A percentile compares a stretch with the other conserved stretches of the same genome.
Evolutionary conservation across 2,888 invertebrate genomes (phyloP).

Genomic region (Machimus atricapillus): DNA sequence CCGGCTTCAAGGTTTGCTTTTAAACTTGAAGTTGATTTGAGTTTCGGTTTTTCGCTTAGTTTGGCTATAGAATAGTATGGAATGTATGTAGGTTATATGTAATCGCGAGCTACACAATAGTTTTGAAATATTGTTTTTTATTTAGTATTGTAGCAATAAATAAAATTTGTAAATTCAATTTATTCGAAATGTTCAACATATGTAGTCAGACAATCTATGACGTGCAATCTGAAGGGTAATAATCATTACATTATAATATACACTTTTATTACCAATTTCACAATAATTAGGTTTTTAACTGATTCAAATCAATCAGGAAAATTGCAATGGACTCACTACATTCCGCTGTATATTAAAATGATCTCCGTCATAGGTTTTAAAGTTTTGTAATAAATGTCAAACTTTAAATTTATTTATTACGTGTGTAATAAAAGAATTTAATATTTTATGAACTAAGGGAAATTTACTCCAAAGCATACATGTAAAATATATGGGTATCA

Average conservation of each 20-base stretch:
- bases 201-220: too few relatives aligned
- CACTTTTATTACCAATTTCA: not conserved
- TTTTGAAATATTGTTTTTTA: not conserved
- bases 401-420: not conserved
- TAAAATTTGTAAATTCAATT: not conserved
- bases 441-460: not conserved
- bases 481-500: not conserved
- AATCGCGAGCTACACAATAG: not conserved
- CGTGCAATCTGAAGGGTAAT: too few relatives aligned
- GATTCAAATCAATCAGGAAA: not conserved
- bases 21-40: slow-evolving; percentile 49
- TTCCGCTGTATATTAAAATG: too few relatives aligned
- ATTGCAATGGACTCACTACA: not conserved
- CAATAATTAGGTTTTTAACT: not conserved
- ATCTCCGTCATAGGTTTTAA: too few relatives aligned
- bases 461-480: not conserved
- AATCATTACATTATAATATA: not conserved
- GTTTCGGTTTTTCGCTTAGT: not conserved
- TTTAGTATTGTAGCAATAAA: not conserved
- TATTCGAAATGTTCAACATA: too few relatives aligned
- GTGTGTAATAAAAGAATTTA: not conserved
- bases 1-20: slow-evolving; percentile 42
- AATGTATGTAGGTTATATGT: too few relatives aligned
- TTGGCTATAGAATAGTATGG: not conserved
- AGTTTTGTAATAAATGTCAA: not conserved